Percentiles rank a stretch among this genome's conserved stretches.
These are phyloP conservation scores for Daphoenositta chrysoptera DNA, from an alignment of 2,113 vertebrate genomes.

Conservation along the genomic window DNA sequence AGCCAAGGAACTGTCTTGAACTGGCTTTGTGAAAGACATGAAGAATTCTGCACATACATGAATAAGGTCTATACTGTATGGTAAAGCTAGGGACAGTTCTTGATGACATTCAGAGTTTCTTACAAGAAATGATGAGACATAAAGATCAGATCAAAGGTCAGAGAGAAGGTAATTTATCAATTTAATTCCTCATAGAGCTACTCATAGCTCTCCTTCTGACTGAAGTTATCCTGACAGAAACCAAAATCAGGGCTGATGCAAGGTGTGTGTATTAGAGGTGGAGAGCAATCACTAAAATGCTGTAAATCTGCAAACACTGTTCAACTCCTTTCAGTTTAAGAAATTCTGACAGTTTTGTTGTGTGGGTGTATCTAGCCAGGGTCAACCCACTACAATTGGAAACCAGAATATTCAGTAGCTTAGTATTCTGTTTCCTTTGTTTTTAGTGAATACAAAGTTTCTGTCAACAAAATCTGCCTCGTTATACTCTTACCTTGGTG, in stretches of 20 bases:
- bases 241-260: not conserved
- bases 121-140: not conserved
- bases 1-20: not conserved
- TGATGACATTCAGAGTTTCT: not conserved
- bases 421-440: not conserved
- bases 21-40: not conserved
- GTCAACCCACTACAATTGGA: not conserved
- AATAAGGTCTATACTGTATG: not conserved
- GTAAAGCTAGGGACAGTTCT: not conserved
- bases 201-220: not conserved
- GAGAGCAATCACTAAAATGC: not conserved
- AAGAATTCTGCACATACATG: not conserved
- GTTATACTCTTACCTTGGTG: not conserved
- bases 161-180: not conserved
- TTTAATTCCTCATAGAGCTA: not conserved
- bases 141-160: constrained; percentile 15
- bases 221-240: not conserved
- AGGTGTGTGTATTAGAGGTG: not conserved
- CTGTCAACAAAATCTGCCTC: not conserved
- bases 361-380: not conserved
- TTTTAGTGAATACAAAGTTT: not conserved
- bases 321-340: not conserved
- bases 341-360: not conserved
- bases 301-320: not conserved
- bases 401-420: not conserved